A percentile compares a stretch with the other conserved stretches of the same genome.
These are phyloP conservation scores for Ischnus inquisitorius DNA, from an alignment of 2,888 invertebrate genomes.

Conservation along the genomic window DNA sequence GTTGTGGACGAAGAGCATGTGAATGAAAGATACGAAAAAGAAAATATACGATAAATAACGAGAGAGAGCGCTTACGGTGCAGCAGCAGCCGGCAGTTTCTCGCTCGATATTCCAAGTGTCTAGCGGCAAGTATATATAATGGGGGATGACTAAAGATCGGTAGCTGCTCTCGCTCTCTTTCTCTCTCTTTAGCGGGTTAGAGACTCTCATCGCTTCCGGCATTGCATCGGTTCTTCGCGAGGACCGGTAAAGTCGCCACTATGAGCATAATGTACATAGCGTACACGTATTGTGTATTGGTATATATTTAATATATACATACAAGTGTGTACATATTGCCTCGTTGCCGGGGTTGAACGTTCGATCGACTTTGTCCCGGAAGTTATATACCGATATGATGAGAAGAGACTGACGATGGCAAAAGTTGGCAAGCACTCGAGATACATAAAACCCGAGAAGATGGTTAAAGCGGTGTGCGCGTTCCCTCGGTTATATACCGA, in stretches of 20 bases:
- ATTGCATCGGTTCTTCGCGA: slow-evolving; percentile 33
- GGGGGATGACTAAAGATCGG: slow-evolving; percentile 64
- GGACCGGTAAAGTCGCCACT: slow-evolving; percentile 8
- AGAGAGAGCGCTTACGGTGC: background rate
- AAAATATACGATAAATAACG: background rate
- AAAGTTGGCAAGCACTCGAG: slow-evolving; percentile 56
- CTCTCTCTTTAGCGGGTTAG: slow-evolving; percentile 3
- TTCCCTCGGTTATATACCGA: slow-evolving; percentile 18
- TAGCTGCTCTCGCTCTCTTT: slow-evolving; percentile 6
- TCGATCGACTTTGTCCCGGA: slow-evolving; percentile 68
- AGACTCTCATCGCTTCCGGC: slow-evolving; percentile 55
- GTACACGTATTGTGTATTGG: background rate
- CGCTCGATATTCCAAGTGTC: slow-evolving; percentile 35
- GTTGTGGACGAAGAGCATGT: slow-evolving; percentile 27
- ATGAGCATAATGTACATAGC: slow-evolving; percentile 1
- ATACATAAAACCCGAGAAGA: slow-evolving; percentile 30
- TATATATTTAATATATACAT: background rate
- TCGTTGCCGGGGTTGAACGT: slow-evolving; percentile 34
- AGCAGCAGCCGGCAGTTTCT: background rate
- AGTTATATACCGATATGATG: slow-evolving; percentile 54
- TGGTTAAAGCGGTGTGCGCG: slow-evolving; percentile 11
- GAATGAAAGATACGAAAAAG: slow-evolving; percentile 4
- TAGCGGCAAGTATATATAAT: slow-evolving; percentile 58
- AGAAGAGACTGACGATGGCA: slow-evolving; percentile 44
- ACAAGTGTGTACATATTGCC: slow-evolving; percentile 18